Evolutionary conservation across 64 coral and sea anemone genomes (phyloP).

Genomic region (Stichodactyla mertensii): DNA sequence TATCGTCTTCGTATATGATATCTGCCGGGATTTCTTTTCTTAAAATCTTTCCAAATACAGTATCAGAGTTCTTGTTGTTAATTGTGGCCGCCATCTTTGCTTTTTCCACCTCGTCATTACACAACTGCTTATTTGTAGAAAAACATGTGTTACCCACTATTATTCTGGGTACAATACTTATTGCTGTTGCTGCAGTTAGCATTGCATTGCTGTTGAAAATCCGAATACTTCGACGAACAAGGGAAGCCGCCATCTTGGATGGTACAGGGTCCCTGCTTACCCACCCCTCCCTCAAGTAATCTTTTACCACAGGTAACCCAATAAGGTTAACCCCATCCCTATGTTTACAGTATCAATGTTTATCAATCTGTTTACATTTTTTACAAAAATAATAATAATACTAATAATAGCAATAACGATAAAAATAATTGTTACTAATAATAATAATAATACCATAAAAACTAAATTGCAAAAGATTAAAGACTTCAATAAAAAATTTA

Average conservation of each 20-base stretch:
- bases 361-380: too few species aligned
- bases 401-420: too few species aligned
- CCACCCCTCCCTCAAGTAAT: background rate
- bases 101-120: constrained; percentile 76
- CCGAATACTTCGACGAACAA: background rate
- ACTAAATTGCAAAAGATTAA: too few species aligned
- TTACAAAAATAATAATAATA: too few species aligned
- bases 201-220: constrained; percentile 57
- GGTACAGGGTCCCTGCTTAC: background rate
- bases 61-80: constrained; percentile 57
- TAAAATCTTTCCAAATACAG: constrained; percentile 92
- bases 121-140: constrained; percentile 32
- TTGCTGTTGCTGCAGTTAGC: constrained; percentile 67
- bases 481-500: too few species aligned
- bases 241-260: background rate
- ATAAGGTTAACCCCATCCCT: too few species aligned
- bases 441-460: too few species aligned
- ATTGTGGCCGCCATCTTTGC: constrained; percentile 57
- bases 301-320: background rate
- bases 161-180: constrained; percentile 72
- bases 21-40: constrained; percentile 97
- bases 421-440: too few species aligned
- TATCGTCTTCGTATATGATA: constrained; percentile 90
- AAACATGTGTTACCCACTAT: constrained; percentile 16
- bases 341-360: too few species aligned